These are phyloP conservation scores for Kradibia gibbosae DNA, from an alignment of 1,140 invertebrate species.

Conservation along the genomic window DNA sequence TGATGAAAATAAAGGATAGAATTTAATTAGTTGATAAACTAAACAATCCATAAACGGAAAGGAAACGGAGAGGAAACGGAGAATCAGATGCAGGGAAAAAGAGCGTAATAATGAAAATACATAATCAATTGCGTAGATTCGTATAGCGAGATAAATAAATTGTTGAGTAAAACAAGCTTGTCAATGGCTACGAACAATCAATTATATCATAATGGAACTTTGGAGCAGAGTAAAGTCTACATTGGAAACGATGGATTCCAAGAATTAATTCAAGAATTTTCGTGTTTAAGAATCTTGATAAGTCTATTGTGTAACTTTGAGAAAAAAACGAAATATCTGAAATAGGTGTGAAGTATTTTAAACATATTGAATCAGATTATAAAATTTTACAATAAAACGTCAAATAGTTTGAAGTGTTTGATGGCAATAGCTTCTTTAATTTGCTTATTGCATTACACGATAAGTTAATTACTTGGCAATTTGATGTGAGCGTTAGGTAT, in stretches of 20 bases:
- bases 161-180: neutral
- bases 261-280: too few relatives aligned
- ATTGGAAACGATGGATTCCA: neutral
- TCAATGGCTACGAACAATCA: constrained; percentile 7
- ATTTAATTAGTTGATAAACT: constrained; percentile 31
- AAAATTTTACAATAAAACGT: too few relatives aligned
- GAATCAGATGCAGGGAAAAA: neutral
- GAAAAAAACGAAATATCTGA: too few relatives aligned
- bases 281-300: neutral
- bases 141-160: neutral
- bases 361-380: too few relatives aligned
- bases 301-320: too few relatives aligned
- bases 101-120: neutral
- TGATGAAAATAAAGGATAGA: neutral
- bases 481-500: too few relatives aligned
- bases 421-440: too few relatives aligned
- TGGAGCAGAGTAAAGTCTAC: neutral
- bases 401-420: too few relatives aligned
- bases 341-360: too few relatives aligned
- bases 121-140: neutral
- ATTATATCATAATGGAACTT: neutral
- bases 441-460: too few relatives aligned
- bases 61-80: neutral
- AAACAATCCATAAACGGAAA: constrained; percentile 9
- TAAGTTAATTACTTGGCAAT: too few relatives aligned